Evolutionary conservation across 2,888 invertebrate species (phyloP).

Genomic region (Scotopteryx bipunctaria): DNA sequence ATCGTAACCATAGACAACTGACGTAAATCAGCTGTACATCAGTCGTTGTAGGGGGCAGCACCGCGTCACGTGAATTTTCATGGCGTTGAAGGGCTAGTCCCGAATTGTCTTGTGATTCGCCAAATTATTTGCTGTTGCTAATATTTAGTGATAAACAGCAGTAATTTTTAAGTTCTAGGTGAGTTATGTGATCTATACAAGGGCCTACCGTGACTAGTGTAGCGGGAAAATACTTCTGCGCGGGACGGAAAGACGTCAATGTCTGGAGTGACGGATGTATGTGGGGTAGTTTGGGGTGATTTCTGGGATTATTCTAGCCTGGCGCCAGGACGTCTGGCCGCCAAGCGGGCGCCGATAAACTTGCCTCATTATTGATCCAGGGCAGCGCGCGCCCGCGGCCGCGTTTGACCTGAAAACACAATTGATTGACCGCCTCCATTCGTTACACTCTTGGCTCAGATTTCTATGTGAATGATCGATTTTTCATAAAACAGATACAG

Average conservation of each 20-base stretch:
- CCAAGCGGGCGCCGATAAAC: conserved; percentile 60
- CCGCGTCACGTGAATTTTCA: conserved; percentile 86
- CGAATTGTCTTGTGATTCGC: conserved; percentile 83
- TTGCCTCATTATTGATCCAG: conserved; percentile 67
- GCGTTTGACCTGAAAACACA: conserved; percentile 52
- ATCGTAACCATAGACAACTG: conserved; percentile 75
- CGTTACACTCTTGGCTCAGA: conserved; percentile 41
- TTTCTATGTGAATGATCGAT: conserved; percentile 60
- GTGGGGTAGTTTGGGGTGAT: conserved; percentile 73
- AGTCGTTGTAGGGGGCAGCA: conserved; percentile 83
- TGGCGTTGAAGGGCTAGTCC: conserved; percentile 83
- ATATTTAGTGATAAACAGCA: conserved; percentile 77
- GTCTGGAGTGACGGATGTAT: conserved; percentile 59
- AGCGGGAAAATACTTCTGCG: conserved; percentile 58
- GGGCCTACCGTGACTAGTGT: conserved; percentile 38
- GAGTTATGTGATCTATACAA: conserved; percentile 55
- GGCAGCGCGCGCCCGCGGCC: conserved; percentile 47
- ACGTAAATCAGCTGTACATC: conserved; percentile 82
- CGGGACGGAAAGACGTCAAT: conserved; percentile 74
- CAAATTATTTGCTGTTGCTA: conserved; percentile 78
- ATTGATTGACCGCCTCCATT: conserved; percentile 45
- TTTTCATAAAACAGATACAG: conserved; percentile 51
- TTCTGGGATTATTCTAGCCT: conserved; percentile 52
- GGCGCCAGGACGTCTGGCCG: conserved; percentile 76
- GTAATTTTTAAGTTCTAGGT: conserved; percentile 74